Percentiles rank a stretch among this genome's conserved stretches.
phyloP scores from a whole-genome alignment of 2,113 vertebrate species.

The Rhegmatorhina hoffmannsi region DNA sequence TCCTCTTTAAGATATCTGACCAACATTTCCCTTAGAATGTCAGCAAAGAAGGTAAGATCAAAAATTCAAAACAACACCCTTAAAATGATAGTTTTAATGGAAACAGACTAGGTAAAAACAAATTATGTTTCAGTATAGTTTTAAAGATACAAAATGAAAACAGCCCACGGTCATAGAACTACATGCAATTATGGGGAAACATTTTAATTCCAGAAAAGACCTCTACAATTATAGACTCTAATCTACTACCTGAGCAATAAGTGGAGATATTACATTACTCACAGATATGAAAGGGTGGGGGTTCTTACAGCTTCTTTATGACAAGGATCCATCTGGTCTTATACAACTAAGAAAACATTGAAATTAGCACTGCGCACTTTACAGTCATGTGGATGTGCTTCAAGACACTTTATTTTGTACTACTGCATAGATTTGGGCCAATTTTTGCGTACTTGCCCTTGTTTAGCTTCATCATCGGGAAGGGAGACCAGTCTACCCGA shows the following conservation, averaged over 20 bases:
- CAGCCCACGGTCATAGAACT: background rate
- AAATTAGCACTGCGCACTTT: background rate
- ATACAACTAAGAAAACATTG: background rate
- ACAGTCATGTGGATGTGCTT: background rate
- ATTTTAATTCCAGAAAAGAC: background rate
- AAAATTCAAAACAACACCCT: background rate
- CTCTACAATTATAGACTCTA: background rate
- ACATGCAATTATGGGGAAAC: background rate
- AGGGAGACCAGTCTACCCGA: background rate
- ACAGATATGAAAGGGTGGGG: fast-evolving
- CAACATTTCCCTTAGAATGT: background rate
- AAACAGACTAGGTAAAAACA: background rate
- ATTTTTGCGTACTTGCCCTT: background rate
- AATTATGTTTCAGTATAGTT: background rate
- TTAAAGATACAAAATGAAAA: background rate
- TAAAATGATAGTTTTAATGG: background rate
- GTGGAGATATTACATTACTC: background rate
- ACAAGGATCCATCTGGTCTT: background rate
- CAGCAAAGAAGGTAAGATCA: background rate
- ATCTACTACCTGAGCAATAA: background rate
- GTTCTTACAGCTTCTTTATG: background rate
- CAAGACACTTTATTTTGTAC: background rate
- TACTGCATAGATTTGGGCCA: background rate
- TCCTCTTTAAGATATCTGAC: background rate
- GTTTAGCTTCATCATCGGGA: background rate